phyloP scores from a whole-genome alignment of 2,797 vertebrate genomes.

The Enteromius anoplus region DNA sequence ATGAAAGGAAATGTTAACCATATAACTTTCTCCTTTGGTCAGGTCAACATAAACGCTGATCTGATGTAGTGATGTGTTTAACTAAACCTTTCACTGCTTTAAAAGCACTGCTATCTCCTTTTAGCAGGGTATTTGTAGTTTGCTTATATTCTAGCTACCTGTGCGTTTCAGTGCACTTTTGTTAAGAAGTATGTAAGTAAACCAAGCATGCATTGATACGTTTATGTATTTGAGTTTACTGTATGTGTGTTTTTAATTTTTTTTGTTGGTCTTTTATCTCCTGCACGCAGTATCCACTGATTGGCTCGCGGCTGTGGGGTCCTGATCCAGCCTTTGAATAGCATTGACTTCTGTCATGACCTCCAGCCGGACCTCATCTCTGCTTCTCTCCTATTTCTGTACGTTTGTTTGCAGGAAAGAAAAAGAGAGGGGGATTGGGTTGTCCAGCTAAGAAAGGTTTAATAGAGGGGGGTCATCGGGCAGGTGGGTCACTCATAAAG shows the following conservation, averaged over 20 bases:
- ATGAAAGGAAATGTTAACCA: constrained; percentile 3
- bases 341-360: constrained; percentile 76
- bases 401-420: constrained; percentile 59
- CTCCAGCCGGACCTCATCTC: constrained; percentile 62
- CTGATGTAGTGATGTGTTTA: not conserved
- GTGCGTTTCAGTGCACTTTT: not conserved
- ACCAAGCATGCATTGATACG: not conserved
- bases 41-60: not conserved
- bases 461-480: constrained; percentile 40
- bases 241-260: not conserved
- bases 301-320: constrained; percentile 49
- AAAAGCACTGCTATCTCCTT: not conserved
- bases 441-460: constrained; percentile 42
- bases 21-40: not conserved
- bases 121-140: not conserved
- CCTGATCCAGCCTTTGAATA: constrained; percentile 74
- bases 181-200: not conserved
- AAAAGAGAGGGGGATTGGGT: constrained; percentile 52
- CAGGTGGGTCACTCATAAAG: constrained; percentile 39
- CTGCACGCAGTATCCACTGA: constrained; percentile 38
- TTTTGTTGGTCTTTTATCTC: constrained; percentile 48
- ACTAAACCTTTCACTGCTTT: not conserved
- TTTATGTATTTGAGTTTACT: constrained; percentile 13
- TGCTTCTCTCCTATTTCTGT: constrained; percentile 50
- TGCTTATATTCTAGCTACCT: not conserved